A percentile compares a stretch with the other conserved stretches of the same genome.
Conservation (phyloP, 2,888 invertebrate genomes). For the Nasonia oneida region DNA sequence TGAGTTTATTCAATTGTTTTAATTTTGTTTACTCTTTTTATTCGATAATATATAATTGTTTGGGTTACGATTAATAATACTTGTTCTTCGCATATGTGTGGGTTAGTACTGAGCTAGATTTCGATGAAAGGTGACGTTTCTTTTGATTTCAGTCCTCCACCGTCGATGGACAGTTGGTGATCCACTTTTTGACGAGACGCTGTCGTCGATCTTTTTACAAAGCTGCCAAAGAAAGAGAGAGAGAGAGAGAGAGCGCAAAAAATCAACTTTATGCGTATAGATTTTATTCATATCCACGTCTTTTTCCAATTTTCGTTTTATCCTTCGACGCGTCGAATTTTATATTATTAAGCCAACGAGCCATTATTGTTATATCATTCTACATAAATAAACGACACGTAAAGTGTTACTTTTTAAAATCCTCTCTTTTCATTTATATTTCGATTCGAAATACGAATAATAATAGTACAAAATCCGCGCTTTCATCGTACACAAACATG, state of each 20-base stretch:
- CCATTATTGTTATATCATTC: conserved; percentile 26
- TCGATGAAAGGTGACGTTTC: conserved; percentile 49
- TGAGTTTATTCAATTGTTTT: conserved; percentile 64
- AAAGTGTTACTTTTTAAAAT: conserved; percentile 14
- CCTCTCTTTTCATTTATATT: too few species aligned
- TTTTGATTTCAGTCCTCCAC: conserved; percentile 71
- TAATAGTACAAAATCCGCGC: not conserved
- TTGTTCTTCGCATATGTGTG: not conserved
- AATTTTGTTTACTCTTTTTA: not conserved
- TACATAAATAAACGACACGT: conserved; percentile 17
- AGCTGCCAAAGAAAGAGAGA: conserved; percentile 40
- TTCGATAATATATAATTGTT: not conserved
- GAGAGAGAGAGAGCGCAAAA: not conserved
- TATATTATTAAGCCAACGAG: not conserved
- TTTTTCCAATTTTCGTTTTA: not conserved
- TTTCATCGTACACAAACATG: too few species aligned
- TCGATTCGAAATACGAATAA: too few species aligned
- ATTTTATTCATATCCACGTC: not conserved
- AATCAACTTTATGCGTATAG: not conserved
- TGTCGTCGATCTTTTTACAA: not conserved
- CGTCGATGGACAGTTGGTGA: conserved; percentile 72
- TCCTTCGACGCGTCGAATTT: not conserved
- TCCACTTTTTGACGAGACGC: not conserved
- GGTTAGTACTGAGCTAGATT: not conserved
- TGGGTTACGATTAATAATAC: conserved; percentile 5